These are phyloP conservation scores for Cacajao melanocephalus DNA, from an alignment of 2,797 vertebrate genomes.

Conservation along the genomic window DNA sequence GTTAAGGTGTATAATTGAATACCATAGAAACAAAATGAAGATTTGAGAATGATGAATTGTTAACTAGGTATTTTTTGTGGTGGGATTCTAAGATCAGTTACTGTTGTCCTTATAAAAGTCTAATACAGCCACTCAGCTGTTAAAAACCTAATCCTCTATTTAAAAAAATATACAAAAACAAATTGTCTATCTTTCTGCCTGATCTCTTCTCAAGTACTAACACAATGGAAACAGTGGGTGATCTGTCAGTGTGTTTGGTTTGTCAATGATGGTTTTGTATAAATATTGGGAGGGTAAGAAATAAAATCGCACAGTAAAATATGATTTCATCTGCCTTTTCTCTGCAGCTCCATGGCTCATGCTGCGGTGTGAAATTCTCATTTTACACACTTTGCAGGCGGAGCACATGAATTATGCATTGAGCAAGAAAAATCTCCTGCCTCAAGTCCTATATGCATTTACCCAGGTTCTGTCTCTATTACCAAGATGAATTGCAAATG, in stretches of 20 bases:
- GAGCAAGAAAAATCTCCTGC: conserved; percentile 96
- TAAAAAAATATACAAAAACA: conserved; percentile 88
- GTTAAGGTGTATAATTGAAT: conserved; percentile 75
- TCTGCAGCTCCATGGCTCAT: conserved; percentile 94
- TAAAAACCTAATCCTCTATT: conserved; percentile 87
- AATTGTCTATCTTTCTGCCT: conserved; percentile 90
- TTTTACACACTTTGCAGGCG: conserved; percentile 99
- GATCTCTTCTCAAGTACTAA: conserved; percentile 88
- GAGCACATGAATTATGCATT: conserved; percentile 99
- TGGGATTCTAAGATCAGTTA: conserved; percentile 81
- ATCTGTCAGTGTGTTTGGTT: conserved; percentile 90
- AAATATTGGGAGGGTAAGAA: conserved; percentile 90
- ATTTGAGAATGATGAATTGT: conserved; percentile 75
- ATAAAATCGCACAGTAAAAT: conserved; percentile 89
- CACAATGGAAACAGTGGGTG: conserved; percentile 88
- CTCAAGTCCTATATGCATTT: conserved; percentile 98
- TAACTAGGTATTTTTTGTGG: conserved; percentile 76
- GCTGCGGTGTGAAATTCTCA: conserved; percentile 99
- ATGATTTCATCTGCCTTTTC: conserved; percentile 90
- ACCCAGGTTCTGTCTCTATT: conserved; percentile 99
- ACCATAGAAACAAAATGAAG: conserved; percentile 76
- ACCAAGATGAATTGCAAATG: conserved; percentile 98
- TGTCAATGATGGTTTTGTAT: conserved; percentile 90
- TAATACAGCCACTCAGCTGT: conserved; percentile 85
- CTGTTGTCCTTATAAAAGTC: conserved; percentile 84